Conservation (phyloP, 1,140 invertebrate species). For the Wasmannia auropunctata region DNA sequence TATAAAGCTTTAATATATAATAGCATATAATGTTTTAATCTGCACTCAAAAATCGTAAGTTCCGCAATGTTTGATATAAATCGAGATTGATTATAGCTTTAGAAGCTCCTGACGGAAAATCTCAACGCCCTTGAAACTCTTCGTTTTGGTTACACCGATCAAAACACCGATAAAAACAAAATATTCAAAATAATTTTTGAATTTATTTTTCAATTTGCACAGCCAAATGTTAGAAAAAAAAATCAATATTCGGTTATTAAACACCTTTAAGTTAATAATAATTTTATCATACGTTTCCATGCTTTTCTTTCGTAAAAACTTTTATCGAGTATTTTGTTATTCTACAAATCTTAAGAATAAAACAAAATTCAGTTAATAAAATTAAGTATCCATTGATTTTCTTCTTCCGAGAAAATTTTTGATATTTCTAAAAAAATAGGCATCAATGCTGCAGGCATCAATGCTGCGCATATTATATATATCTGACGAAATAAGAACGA, state of each 20-base stretch:
- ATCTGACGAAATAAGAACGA: background rate
- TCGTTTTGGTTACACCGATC: background rate
- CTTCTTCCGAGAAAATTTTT: no score
- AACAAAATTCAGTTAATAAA: background rate
- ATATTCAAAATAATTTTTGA: background rate
- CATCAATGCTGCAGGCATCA: background rate
- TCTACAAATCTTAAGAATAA: background rate
- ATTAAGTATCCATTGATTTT: no score
- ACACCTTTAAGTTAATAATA: background rate
- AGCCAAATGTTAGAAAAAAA: background rate
- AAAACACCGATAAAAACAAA: no score
- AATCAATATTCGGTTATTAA: background rate
- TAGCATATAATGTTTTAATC: slow-evolving; percentile 11
- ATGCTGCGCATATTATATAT: background rate
- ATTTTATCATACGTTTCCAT: background rate
- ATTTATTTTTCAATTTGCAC: background rate
- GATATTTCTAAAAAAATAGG: background rate
- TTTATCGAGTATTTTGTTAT: background rate
- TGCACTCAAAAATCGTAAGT: slow-evolving; percentile 20
- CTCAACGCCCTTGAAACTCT: background rate
- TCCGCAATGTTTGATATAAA: slow-evolving; percentile 35
- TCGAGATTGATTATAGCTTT: background rate
- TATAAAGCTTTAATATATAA: no score
- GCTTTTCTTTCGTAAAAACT: background rate
- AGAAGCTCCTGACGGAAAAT: background rate